Percentiles rank a stretch among this genome's conserved stretches.
Evolutionary conservation across 2,797 vertebrate genomes (phyloP).

Genomic region (Meda fulgida): DNA sequence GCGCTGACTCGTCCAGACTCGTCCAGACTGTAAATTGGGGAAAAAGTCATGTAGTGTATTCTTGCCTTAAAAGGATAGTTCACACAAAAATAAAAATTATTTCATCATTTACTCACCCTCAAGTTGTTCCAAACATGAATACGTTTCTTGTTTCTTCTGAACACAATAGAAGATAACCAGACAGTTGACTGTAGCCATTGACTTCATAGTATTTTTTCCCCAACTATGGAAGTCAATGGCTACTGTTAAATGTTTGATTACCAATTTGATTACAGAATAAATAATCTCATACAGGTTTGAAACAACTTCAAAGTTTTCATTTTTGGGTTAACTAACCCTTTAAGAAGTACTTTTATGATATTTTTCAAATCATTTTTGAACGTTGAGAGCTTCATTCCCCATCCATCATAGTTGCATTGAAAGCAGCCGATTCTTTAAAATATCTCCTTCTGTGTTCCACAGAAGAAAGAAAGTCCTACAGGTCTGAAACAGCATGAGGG

Average conservation of each 20-base stretch:
- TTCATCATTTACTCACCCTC: too few relatives aligned
- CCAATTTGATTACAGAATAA: not conserved
- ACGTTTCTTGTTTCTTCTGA: too few relatives aligned
- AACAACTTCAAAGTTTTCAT: not conserved
- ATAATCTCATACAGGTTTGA: not conserved
- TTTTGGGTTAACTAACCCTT: not conserved
- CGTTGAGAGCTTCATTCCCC: not conserved
- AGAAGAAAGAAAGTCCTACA: too few relatives aligned
- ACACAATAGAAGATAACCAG: too few relatives aligned
- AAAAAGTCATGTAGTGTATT: not conserved
- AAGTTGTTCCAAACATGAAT: too few relatives aligned
- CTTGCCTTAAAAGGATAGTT: too few relatives aligned
- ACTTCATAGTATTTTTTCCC: too few relatives aligned
- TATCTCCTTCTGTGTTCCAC: not conserved
- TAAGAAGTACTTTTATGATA: not conserved
- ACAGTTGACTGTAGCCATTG: too few relatives aligned
- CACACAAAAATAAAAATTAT: too few relatives aligned
- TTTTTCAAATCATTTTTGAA: not conserved
- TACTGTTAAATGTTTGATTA: not conserved
- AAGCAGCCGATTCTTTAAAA: not conserved
- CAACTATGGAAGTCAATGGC: too few relatives aligned
- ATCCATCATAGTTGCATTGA: not conserved
- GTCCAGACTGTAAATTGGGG: not conserved
- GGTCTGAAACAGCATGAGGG: not conserved
- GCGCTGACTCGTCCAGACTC: not conserved